Evolutionary conservation across 2,888 invertebrate genomes (phyloP).

Genomic region (Pedicia rivosa): DNA sequence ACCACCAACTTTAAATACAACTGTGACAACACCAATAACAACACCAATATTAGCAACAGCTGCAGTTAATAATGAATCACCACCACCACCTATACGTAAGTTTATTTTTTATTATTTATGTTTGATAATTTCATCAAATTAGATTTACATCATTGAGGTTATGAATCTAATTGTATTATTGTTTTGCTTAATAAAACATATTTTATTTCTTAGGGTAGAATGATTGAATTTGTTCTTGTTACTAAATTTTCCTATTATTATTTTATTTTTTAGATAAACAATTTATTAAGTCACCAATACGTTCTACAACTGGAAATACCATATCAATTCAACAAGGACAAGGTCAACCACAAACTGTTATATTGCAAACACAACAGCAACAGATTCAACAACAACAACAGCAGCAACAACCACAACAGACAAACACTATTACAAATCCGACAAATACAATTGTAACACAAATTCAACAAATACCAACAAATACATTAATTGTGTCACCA

Average conservation of each 20-base stretch:
- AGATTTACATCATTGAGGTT: no score
- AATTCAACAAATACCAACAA: no score
- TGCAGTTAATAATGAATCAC: constrained; percentile 8
- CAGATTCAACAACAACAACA: constrained; percentile 7
- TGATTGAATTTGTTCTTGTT: no score
- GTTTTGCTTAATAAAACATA: no score
- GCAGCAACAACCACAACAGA: constrained; percentile 23
- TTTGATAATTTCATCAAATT: no score
- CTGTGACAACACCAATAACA: constrained; percentile 17
- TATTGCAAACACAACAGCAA: constrained; percentile 6
- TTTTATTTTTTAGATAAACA: no score
- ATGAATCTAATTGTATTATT: no score
- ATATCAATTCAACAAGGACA: constrained; percentile 6
- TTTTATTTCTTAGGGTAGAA: no score
- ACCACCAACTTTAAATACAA: constrained; percentile 15
- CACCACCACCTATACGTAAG: not conserved
- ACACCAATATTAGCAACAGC: constrained; percentile 14
- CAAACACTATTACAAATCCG: not conserved
- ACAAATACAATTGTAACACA: not conserved
- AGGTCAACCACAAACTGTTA: constrained; percentile 6
- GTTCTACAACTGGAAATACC: constrained; percentile 2
- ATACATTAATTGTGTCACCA: not conserved
- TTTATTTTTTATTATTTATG: no score
- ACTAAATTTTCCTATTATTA: no score
- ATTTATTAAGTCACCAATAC: no score